phyloP scores from a whole-genome alignment of 2,113 vertebrate genomes.

The Pionites leucogaster region DNA sequence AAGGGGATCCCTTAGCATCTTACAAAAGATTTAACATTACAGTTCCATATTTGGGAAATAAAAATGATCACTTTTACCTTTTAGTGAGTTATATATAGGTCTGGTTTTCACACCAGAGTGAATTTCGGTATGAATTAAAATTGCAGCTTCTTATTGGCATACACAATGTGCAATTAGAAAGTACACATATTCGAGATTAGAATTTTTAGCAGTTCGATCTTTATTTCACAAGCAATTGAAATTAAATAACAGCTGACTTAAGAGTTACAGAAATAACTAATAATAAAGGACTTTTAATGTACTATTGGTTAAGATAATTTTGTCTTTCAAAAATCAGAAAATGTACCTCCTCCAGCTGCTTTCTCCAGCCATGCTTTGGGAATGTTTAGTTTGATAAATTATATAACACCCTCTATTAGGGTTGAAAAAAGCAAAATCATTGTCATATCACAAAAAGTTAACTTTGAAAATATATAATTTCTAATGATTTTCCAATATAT shows the following conservation, averaged over 20 bases:
- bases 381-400: neutral
- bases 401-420: neutral
- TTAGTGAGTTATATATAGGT: neutral
- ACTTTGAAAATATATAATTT: neutral
- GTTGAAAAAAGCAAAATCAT: neutral
- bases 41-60: neutral
- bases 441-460: neutral
- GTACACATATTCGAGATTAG: neutral
- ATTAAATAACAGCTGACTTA: neutral
- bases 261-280: neutral
- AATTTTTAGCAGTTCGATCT: neutral
- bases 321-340: neutral
- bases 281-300: neutral
- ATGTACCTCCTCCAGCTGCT: neutral
- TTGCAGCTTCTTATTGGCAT: neutral
- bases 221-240: neutral
- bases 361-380: neutral
- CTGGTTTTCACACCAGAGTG: neutral
- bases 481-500: neutral
- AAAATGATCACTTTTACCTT: neutral
- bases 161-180: neutral
- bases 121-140: neutral
- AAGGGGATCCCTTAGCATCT: neutral
- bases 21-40: neutral
- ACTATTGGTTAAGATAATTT: neutral